phyloP scores from a whole-genome alignment of 2,888 invertebrate species.

The Monopis laevigella region DNA sequence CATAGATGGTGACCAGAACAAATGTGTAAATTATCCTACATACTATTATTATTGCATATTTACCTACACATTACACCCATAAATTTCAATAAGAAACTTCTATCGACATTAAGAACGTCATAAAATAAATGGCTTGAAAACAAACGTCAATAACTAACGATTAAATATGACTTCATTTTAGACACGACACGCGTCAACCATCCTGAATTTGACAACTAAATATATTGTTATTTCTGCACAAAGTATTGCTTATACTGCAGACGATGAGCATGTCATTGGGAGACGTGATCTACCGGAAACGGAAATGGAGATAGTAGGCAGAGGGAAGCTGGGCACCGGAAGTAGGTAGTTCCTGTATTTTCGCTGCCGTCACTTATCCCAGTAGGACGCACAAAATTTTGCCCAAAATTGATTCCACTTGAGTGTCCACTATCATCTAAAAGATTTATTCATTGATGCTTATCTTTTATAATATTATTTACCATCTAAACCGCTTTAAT shows the following conservation, averaged over 20 bases:
- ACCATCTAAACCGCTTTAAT: too few species aligned
- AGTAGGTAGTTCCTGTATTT: slow-evolving; percentile 50
- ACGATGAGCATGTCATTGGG: slow-evolving; percentile 16
- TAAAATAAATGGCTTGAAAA: slow-evolving; percentile 9
- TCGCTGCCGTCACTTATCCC: slow-evolving; percentile 59
- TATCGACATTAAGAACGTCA: too few species aligned
- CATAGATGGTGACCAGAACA: too few species aligned
- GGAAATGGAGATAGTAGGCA: slow-evolving; percentile 50
- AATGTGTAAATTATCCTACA: too few species aligned
- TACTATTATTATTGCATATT: too few species aligned
- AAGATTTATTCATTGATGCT: not conserved
- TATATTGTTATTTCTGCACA: slow-evolving; percentile 38
- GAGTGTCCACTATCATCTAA: slow-evolving; percentile 1
- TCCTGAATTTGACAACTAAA: slow-evolving; percentile 63
- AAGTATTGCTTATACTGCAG: slow-evolving; percentile 39
- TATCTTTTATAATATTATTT: slow-evolving; percentile 3
- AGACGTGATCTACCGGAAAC: slow-evolving; percentile 46
- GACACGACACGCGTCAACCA: slow-evolving; percentile 45
- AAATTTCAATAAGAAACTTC: too few species aligned
- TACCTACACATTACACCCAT: too few species aligned
- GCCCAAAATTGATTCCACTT: slow-evolving; percentile 16
- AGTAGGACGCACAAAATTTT: slow-evolving; percentile 44
- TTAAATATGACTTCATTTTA: slow-evolving; percentile 9
- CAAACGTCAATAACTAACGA: slow-evolving; percentile 8
- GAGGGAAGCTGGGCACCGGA: slow-evolving; percentile 56